Percentiles rank a stretch among this genome's conserved stretches.
These are phyloP conservation scores for Sepiola atlantica DNA, from an alignment of 2,888 invertebrate species.

Conservation along the genomic window DNA sequence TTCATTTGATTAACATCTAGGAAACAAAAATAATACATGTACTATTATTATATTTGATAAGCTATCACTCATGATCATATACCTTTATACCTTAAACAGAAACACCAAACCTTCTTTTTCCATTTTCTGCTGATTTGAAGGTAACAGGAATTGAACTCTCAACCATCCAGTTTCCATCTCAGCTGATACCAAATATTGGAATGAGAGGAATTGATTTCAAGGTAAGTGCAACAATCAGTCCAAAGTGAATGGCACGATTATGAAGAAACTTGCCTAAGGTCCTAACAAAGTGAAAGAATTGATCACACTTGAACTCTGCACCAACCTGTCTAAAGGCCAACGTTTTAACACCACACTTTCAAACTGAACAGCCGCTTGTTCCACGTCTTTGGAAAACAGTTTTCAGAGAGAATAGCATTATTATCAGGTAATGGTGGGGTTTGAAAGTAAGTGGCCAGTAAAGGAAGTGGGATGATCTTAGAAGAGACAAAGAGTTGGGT, in stretches of 20 bases:
- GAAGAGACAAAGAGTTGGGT: neutral
- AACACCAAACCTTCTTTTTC: too few relatives aligned
- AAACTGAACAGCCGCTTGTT: neutral
- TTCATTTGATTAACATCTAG: too few relatives aligned
- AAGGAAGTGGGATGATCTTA: neutral
- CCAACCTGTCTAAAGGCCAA: slow-evolving; percentile 18
- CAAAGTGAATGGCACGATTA: neutral
- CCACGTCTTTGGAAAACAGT: neutral
- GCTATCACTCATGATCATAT: too few relatives aligned
- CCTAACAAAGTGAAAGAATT: neutral
- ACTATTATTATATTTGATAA: too few relatives aligned
- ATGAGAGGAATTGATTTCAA: neutral
- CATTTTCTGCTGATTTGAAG: neutral
- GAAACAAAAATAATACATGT: too few relatives aligned
- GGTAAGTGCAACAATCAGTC: neutral
- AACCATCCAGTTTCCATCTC: neutral
- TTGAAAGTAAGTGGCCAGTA: neutral
- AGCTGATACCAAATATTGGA: neutral
- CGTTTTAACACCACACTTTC: neutral
- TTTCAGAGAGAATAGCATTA: neutral
- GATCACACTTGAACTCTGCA: neutral
- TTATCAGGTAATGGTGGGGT: too few relatives aligned
- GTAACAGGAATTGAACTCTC: neutral
- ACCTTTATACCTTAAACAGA: too few relatives aligned
- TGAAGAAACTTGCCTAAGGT: neutral